phyloP scores from a whole-genome alignment of 2,888 invertebrate species.

The Metopia argyrocephala region DNA sequence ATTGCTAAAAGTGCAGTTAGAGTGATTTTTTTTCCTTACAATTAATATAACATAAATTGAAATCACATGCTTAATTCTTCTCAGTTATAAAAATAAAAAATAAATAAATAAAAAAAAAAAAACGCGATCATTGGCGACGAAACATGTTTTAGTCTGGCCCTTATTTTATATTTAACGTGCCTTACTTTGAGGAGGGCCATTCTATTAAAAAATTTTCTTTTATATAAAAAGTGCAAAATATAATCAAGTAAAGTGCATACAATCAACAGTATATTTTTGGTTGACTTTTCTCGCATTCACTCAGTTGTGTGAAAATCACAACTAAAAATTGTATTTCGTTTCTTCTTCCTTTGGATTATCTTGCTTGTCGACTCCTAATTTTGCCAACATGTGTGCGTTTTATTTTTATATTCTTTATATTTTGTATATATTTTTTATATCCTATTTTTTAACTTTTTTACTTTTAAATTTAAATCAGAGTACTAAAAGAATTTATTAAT shows the following conservation, averaged over 20 bases:
- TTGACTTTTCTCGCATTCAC: not conserved
- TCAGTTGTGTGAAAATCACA: constrained; percentile 35
- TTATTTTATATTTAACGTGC: not conserved
- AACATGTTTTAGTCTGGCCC: not conserved
- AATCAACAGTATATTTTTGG: not conserved
- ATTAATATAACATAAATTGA: constrained; percentile 20
- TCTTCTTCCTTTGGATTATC: constrained; percentile 51
- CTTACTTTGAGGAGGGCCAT: constrained; percentile 56
- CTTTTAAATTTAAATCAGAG: constrained; percentile 43
- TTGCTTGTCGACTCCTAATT: constrained; percentile 11
- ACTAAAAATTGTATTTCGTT: too few species aligned
- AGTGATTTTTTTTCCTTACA: constrained; percentile 28
- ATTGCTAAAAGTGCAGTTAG: constrained; percentile 7
- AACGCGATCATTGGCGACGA: too few species aligned
- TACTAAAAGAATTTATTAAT: constrained; percentile 3
- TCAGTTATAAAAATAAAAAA: too few species aligned
- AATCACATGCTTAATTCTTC: constrained; percentile 30
- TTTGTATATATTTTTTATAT: constrained; percentile 15
- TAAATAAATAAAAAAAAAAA: too few species aligned
- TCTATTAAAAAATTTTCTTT: not conserved
- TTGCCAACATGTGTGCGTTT: constrained; percentile 59
- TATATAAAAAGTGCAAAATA: constrained; percentile 20
- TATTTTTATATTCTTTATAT: constrained; percentile 37
- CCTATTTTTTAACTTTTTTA: constrained; percentile 10
- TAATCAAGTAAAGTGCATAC: not conserved